These are phyloP conservation scores for Columbina picui DNA, from an alignment of 2,113 vertebrate genomes.

Conservation along the genomic window DNA sequence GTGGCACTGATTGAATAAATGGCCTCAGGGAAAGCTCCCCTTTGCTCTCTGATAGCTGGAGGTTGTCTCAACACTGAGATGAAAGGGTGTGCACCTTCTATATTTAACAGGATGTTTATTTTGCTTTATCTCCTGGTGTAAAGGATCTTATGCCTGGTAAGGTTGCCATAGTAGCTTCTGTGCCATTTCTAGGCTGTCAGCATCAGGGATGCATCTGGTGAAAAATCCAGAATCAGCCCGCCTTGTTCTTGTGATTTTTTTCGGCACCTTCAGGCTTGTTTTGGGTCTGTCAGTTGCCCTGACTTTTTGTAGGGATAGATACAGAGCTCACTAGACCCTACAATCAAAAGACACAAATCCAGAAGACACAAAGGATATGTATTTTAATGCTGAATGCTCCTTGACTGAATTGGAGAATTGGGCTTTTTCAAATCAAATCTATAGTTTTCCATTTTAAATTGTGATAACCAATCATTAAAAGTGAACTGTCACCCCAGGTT, in stretches of 20 bases:
- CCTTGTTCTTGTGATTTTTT: background rate
- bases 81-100: background rate
- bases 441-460: background rate
- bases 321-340: accelerated
- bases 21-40: background rate
- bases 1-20: background rate
- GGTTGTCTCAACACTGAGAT: background rate
- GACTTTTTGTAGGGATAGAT: background rate
- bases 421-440: background rate
- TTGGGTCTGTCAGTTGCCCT: background rate
- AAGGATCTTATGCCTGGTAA: background rate
- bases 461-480: background rate
- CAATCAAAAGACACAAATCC: background rate
- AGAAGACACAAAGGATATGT: background rate
- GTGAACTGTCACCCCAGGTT: background rate
- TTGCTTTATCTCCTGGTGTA: background rate
- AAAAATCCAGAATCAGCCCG: background rate
- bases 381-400: background rate
- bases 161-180: background rate
- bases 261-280: background rate
- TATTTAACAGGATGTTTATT: background rate
- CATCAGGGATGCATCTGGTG: background rate
- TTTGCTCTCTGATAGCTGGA: background rate
- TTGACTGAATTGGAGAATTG: background rate
- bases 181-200: background rate